Evolutionary conservation across 2,888 invertebrate genomes (phyloP).

Genomic region (Steinernema hermaphroditum): DNA sequence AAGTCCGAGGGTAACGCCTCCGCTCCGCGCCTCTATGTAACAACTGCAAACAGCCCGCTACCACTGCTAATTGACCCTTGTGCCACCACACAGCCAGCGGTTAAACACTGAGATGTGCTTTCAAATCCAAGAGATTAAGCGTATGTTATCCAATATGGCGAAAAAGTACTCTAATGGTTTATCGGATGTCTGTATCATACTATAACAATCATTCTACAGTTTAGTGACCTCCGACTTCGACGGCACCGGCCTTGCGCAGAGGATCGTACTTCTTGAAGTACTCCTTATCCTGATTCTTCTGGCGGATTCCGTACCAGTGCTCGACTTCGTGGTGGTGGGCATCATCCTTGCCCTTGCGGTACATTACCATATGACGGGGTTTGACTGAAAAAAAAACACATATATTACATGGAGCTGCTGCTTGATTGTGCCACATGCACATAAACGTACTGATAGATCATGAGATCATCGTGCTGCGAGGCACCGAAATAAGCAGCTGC

Average conservation of each 20-base stretch:
- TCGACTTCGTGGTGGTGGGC: conserved; percentile 63
- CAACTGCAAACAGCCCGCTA: not conserved
- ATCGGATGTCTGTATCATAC: conserved; percentile 25
- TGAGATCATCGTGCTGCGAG: not conserved
- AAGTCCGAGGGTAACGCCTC: conserved; percentile 1
- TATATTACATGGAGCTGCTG: too few relatives aligned
- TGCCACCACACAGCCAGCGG: too few relatives aligned
- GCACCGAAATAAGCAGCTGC: too few relatives aligned
- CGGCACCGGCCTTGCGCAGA: conserved; percentile 56
- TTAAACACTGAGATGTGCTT: too few relatives aligned
- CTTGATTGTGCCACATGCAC: too few relatives aligned
- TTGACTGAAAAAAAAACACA: conserved; percentile 55
- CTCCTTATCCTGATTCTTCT: conserved; percentile 59
- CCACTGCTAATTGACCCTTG: too few relatives aligned
- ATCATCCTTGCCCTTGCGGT: conserved; percentile 61
- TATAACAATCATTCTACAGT: conserved; percentile 30
- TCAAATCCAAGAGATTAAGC: too few relatives aligned
- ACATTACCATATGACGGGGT: conserved; percentile 59
- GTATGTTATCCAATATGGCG: too few relatives aligned
- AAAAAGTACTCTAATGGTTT: conserved; percentile 19
- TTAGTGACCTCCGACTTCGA: conserved; percentile 59
- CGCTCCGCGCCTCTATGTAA: not conserved
- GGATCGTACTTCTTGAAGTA: conserved; percentile 64
- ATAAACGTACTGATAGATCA: too few relatives aligned
- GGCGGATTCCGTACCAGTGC: conserved; percentile 63